Evolutionary conservation across 2,113 vertebrate genomes (phyloP).

Genomic region (Ellobius talpinus): DNA sequence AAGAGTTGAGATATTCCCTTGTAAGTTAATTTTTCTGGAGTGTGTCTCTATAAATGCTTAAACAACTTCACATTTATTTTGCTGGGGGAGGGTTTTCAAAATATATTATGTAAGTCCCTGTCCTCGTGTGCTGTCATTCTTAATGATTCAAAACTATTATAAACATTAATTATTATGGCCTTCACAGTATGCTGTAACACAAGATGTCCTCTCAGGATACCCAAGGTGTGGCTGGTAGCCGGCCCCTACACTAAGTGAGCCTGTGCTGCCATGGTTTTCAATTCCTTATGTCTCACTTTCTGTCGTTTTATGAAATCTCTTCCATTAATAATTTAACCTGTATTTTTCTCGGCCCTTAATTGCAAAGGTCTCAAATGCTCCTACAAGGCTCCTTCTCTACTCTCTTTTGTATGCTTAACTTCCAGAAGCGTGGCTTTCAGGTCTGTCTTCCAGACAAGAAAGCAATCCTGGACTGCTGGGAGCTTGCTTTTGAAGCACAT

Average conservation of each 20-base stretch:
- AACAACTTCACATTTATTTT: slow-evolving; percentile 15
- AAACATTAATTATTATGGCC: slow-evolving; percentile 61
- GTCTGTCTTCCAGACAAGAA: not conserved
- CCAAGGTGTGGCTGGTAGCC: not conserved
- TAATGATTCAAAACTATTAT: slow-evolving; percentile 66
- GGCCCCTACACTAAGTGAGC: not conserved
- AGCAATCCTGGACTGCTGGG: not conserved
- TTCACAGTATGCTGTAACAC: slow-evolving; percentile 51
- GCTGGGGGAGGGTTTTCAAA: not conserved
- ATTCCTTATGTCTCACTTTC: not conserved
- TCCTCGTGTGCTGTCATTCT: slow-evolving; percentile 45
- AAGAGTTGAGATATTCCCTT: not conserved
- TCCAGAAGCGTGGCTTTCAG: not conserved
- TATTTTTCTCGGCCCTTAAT: not conserved
- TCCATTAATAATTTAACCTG: slow-evolving; percentile 1
- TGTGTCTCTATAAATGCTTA: slow-evolving; percentile 2
- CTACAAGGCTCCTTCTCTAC: not conserved
- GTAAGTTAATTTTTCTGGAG: slow-evolving; percentile 53
- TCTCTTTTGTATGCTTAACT: not conserved
- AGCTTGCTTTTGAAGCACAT: not conserved
- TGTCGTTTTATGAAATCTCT: slow-evolving; percentile 26
- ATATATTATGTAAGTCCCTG: slow-evolving; percentile 52
- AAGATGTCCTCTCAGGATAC: not conserved
- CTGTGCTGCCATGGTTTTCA: not conserved
- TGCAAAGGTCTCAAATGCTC: slow-evolving; percentile 4